These are phyloP conservation scores for Chelon labrosus DNA, from an alignment of 2,797 vertebrate species.

Conservation along the genomic window DNA sequence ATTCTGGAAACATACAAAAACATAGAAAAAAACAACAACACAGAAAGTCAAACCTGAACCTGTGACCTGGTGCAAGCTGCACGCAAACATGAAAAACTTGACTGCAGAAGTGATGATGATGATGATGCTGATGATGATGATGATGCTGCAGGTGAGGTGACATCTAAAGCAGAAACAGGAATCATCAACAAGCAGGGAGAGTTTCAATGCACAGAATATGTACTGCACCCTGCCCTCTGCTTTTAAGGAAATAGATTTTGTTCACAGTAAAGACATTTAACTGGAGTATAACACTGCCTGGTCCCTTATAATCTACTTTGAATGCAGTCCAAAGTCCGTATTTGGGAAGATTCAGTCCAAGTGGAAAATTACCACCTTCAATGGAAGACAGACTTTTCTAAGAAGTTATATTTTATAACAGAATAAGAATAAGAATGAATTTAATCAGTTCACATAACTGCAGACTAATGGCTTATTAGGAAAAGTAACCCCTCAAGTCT, in stretches of 20 bases:
- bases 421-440: background rate
- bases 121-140: background rate
- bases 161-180: background rate
- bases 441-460: background rate
- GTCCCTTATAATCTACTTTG: no score
- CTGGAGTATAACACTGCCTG: background rate
- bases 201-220: no score
- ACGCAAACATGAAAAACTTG: background rate
- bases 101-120: background rate
- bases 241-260: background rate
- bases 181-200: background rate
- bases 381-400: background rate
- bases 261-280: background rate
- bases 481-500: background rate
- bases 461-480: background rate
- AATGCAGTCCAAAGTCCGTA: background rate
- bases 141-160: background rate
- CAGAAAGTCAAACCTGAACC: background rate
- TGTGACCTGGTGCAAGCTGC: background rate
- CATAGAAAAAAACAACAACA: background rate
- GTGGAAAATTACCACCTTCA: background rate
- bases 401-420: background rate
- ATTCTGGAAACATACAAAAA: background rate
- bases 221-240: background rate
- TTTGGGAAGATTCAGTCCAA: background rate